Base-by-base conservation (phyloP, 2,888 invertebrate genomes). In the Monoplex corrugatus region DNA sequence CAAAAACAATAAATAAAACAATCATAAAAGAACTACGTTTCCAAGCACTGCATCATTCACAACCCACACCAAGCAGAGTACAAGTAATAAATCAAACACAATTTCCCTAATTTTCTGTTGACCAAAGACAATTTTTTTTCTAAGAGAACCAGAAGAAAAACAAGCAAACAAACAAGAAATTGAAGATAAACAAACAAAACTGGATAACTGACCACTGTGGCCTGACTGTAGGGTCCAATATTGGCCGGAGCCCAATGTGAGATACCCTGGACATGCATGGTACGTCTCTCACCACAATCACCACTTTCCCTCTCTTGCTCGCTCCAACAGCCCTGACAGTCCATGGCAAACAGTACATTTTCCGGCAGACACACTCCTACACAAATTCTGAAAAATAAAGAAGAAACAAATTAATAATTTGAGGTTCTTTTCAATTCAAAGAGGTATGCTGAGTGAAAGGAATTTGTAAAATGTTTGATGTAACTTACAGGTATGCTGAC, bases 211-310 rank as follows among this genome's bases (percentile, higher is more conserved):
- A 98, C 98, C 97, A 97, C 97, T 90, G 98, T 97, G 2, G 98
- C 98, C 96, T 99, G 99, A 95, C 99, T 99, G 96, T 99, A 99
- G 10, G 99, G 99, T 83, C 99, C 99, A 93, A 99, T 99, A 95
- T 98, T 99, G 90, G 99, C 98, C 0, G 99, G 99, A n/a, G 99
- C 98, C 99, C 99, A 99, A 96, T 99, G 98, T 45, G 98, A 99
- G 93, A 99, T 97, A 91, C 98, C 98, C 96, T 99, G 99, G 75
- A 99, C 98, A 95, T 99, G 99, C 98, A 99, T 98, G 13, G 98
- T 98, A 44, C 92, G 90, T 87, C 93, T 90, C 45, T 91, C 90
- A 38, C 87, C 78, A 40, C 38, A 32, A 57, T 91, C 90, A 35
- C 87, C 82, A 38, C 50, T 40, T 23, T 32, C 44, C 6, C 45